A percentile compares a stretch with the other conserved stretches of the same genome.
phyloP scores from a whole-genome alignment of 2,113 vertebrate genomes.

The Hemibagrus wyckioides region DNA sequence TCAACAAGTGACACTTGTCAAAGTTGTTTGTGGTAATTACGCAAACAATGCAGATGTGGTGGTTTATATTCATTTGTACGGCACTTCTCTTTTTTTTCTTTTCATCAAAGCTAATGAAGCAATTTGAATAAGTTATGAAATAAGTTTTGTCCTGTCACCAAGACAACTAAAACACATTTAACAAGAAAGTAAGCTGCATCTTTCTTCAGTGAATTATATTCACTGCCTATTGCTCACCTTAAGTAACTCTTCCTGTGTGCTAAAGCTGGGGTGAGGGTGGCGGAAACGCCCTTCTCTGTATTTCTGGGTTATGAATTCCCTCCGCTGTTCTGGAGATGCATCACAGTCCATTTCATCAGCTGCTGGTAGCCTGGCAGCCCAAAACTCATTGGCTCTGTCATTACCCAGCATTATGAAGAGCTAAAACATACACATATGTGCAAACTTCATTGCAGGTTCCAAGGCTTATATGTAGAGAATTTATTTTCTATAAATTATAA shows the following conservation, averaged over 20 bases:
- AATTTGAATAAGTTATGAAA: background rate
- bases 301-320: conserved; percentile 86
- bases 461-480: background rate
- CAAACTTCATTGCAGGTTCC: conserved; percentile 41
- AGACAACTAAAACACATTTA: background rate
- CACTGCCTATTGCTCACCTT: conserved; percentile 74
- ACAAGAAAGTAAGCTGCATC: background rate
- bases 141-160: background rate
- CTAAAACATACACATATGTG: conserved; percentile 62
- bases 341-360: conserved; percentile 78
- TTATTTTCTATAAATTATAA: no score
- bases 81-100: background rate
- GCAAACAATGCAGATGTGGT: background rate
- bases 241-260: conserved; percentile 84
- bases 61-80: background rate
- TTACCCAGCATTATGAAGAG: conserved; percentile 96
- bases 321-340: conserved; percentile 75
- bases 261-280: conserved; percentile 76
- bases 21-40: background rate
- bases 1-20: background rate
- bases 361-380: conserved; percentile 77
- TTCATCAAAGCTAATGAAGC: background rate
- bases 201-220: background rate
- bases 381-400: conserved; percentile 89
- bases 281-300: conserved; percentile 87